Percentiles rank a stretch among this genome's conserved stretches.
Conservation (phyloP, 2,888 invertebrate genomes). For the Tortrix viridana region DNA sequence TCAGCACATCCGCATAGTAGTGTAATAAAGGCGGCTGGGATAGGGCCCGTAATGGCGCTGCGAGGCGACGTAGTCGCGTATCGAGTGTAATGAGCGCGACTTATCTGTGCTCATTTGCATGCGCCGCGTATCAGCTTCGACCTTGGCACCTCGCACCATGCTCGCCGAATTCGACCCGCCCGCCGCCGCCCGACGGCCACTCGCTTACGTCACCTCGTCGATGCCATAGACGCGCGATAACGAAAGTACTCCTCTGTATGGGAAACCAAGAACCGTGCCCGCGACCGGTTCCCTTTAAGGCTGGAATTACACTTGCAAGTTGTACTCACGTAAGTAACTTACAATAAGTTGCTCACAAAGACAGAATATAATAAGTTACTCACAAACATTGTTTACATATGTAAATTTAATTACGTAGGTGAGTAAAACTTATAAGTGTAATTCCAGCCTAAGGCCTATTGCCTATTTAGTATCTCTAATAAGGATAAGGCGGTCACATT, state of each 20-base stretch:
- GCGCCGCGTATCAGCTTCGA: slow-evolving; percentile 73
- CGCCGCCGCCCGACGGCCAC: slow-evolving; percentile 44
- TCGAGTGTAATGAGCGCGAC: slow-evolving; percentile 75
- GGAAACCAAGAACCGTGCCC: slow-evolving; percentile 38
- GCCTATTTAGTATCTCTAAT: not conserved
- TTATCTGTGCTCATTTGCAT: slow-evolving; percentile 81
- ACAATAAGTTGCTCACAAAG: too few relatives aligned
- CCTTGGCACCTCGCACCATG: slow-evolving; percentile 76
- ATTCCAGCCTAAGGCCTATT: too few relatives aligned
- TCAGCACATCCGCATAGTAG: slow-evolving; percentile 74
- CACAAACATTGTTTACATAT: too few relatives aligned
- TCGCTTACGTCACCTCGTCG: slow-evolving; percentile 54
- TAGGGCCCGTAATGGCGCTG: slow-evolving; percentile 67
- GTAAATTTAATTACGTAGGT: too few relatives aligned
- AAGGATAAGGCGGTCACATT: slow-evolving; percentile 6
- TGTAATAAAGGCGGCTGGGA: slow-evolving; percentile 68
- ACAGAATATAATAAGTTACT: too few relatives aligned
- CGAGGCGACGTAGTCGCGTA: slow-evolving; percentile 64
- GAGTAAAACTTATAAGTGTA: too few relatives aligned
- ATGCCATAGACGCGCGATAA: slow-evolving; percentile 43
- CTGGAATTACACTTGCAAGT: not conserved
- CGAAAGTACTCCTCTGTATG: slow-evolving; percentile 49
- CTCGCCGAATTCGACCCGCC: slow-evolving; percentile 53
- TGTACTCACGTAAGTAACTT: too few relatives aligned
- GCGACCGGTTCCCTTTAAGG: slow-evolving; percentile 29